phyloP scores from a whole-genome alignment of 2,113 vertebrate species.

The Phasianus colchicus region DNA sequence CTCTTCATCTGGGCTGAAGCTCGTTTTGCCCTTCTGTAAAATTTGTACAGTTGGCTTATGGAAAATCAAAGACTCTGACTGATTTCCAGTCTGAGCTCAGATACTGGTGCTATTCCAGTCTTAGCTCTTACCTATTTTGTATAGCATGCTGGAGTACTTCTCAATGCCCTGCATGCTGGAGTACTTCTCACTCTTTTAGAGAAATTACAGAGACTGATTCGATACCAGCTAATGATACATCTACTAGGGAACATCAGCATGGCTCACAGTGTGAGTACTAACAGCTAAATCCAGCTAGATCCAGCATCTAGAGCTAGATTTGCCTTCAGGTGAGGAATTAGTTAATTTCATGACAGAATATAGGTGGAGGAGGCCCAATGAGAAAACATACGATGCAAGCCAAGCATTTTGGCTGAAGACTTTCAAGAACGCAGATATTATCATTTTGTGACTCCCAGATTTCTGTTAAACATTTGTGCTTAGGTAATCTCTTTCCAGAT shows the following conservation, averaged over 20 bases:
- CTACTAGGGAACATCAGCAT: not conserved
- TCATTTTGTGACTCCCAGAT: not conserved
- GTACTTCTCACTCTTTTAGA: not conserved
- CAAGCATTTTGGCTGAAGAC: slow-evolving; percentile 14
- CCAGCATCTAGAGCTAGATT: not conserved
- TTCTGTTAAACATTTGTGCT: not conserved
- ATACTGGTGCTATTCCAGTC: not conserved
- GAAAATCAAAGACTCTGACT: not conserved
- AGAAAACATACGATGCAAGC: not conserved
- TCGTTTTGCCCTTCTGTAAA: not conserved
- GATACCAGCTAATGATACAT: not conserved
- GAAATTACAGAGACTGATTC: not conserved
- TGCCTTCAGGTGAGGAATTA: not conserved
- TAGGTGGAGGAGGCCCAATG: not conserved
- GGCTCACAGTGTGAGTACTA: not conserved
- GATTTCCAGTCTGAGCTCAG: not conserved
- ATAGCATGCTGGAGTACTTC: not conserved
- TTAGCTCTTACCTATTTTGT: not conserved
- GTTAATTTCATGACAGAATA: not conserved
- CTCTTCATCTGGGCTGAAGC: not conserved
- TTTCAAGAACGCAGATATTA: slow-evolving; percentile 9
- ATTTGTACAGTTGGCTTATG: not conserved
- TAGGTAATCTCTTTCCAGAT: not conserved
- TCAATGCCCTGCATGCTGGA: not conserved
- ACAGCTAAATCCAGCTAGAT: not conserved